These are phyloP conservation scores for Eulemur albifrons DNA, from an alignment of 2,797 vertebrate species.

Conservation along the genomic window DNA sequence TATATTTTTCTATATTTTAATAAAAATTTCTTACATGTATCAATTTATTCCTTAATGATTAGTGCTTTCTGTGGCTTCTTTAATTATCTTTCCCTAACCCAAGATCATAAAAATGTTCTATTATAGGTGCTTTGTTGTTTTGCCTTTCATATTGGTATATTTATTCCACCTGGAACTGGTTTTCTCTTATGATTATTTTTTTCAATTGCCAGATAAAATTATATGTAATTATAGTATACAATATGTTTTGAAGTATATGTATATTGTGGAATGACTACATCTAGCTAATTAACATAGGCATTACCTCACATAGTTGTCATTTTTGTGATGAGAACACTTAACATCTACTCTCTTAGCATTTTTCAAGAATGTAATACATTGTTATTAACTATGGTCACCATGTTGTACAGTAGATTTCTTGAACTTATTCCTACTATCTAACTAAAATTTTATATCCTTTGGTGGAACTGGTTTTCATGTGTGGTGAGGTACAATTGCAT, in stretches of 20 bases:
- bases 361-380: background rate
- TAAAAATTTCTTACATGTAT: background rate
- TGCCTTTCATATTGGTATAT: background rate
- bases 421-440: background rate
- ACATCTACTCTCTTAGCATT: background rate
- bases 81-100: background rate
- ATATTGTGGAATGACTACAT: background rate
- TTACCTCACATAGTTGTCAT: background rate
- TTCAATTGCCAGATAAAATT: background rate
- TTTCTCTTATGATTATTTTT: background rate
- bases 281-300: background rate
- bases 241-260: background rate
- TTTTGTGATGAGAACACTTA: background rate
- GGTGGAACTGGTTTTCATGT: background rate
- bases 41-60: background rate
- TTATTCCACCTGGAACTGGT: background rate
- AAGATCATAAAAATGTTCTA: background rate
- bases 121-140: background rate
- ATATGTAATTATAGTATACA: background rate
- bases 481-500: background rate
- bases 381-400: background rate
- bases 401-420: background rate
- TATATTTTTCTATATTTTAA: slow-evolving; percentile 3
- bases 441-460: background rate
- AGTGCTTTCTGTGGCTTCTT: background rate